A percentile compares a stretch with the other conserved stretches of the same genome.
Conservation (phyloP, 2,797 vertebrate species). For the Adelosebastes latens region DNA sequence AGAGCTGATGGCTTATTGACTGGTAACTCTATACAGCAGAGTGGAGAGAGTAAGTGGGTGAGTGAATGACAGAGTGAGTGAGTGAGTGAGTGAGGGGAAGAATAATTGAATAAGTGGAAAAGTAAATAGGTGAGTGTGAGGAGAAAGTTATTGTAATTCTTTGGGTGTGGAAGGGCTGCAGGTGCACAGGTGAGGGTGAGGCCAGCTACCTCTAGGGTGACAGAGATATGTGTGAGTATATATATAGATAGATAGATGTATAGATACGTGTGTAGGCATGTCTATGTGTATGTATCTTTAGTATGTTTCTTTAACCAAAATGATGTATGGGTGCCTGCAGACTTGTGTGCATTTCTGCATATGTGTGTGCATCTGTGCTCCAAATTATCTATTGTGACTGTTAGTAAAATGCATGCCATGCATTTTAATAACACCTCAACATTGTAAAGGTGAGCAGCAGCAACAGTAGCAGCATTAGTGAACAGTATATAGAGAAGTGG, state of each 20-base stretch:
- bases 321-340: constrained; percentile 8
- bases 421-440: constrained; percentile 90
- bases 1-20: constrained; percentile 68
- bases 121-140: constrained; percentile 76
- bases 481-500: constrained; percentile 81
- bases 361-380: constrained; percentile 66
- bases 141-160: constrained; percentile 61
- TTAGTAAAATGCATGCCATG: constrained; percentile 98
- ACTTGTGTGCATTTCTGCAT: neutral
- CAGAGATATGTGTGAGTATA: constrained; percentile 27
- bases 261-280: constrained; percentile 6
- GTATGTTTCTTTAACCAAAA: constrained; percentile 23
- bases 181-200: constrained; percentile 77
- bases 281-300: constrained; percentile 5
- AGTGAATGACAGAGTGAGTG: constrained; percentile 64
- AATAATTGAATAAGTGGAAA: constrained; percentile 70
- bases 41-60: constrained; percentile 72
- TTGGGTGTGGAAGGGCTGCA: constrained; percentile 73
- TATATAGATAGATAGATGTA: neutral
- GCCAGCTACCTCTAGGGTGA: constrained; percentile 62
- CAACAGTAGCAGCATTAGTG: constrained; percentile 82
- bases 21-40: constrained; percentile 69
- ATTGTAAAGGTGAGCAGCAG: constrained; percentile 89
- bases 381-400: constrained; percentile 80
- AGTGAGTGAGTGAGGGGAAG: constrained; percentile 60